Percentiles rank a stretch among this genome's conserved stretches.
phyloP scores from a whole-genome alignment of 2,888 invertebrate species.

The Scaptomyza parva region DNA sequence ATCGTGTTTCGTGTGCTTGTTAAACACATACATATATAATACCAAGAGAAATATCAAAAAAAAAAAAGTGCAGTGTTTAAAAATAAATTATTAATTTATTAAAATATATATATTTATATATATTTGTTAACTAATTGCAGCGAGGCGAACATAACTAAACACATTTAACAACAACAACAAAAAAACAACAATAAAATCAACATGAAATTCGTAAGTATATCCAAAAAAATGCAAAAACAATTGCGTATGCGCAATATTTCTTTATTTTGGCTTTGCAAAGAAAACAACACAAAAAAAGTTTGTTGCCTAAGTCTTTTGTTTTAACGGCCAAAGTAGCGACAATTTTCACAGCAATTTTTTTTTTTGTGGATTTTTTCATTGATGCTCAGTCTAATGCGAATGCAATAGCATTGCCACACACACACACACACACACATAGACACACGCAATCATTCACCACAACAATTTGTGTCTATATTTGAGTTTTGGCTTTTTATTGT shows the following conservation, averaged over 20 bases:
- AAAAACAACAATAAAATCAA: constrained; percentile 54
- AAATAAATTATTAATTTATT: constrained; percentile 25
- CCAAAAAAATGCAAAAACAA: constrained; percentile 15
- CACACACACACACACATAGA: constrained; percentile 15
- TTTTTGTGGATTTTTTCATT: too few species aligned
- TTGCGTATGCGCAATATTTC: constrained; percentile 41
- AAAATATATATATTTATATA: constrained; percentile 61
- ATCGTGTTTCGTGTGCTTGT: constrained; percentile 30
- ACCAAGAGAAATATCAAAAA: background rate
- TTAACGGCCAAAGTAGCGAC: constrained; percentile 45
- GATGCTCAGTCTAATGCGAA: constrained; percentile 29
- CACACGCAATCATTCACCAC: constrained; percentile 24
- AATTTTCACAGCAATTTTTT: constrained; percentile 65
- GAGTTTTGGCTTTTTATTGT: background rate
- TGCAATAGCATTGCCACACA: constrained; percentile 40
- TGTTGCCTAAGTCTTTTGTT: constrained; percentile 73
- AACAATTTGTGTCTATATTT: constrained; percentile 52
- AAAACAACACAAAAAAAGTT: constrained; percentile 61
- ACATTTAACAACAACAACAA: constrained; percentile 21
- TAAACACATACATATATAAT: too few species aligned
- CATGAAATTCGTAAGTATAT: constrained; percentile 77
- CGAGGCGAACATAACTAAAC: constrained; percentile 34
- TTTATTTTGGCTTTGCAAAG: constrained; percentile 14
- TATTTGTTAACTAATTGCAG: constrained; percentile 77
- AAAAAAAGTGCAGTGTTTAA: constrained; percentile 56